Conservation (phyloP, 2,113 vertebrate genomes). For the Vicugna pacos region DNA sequence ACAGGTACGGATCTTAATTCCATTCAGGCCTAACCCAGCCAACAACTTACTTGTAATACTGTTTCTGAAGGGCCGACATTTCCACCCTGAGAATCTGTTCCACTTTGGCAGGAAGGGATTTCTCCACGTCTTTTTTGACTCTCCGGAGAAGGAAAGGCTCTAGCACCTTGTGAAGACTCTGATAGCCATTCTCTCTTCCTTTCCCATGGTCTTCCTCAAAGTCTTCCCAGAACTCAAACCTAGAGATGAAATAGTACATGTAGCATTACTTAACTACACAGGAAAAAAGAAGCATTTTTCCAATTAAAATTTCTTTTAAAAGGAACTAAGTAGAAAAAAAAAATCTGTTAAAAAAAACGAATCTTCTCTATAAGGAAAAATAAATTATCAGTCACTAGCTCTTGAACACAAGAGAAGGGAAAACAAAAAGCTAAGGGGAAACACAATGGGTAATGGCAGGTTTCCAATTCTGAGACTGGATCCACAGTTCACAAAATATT, state of each 20-base stretch:
- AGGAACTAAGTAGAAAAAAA: not conserved
- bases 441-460: not conserved
- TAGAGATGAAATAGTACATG: slow-evolving; percentile 69
- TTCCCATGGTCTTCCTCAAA: slow-evolving; percentile 98
- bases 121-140: slow-evolving; percentile 99
- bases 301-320: not conserved
- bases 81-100: slow-evolving; percentile 99
- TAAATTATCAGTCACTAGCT: not conserved
- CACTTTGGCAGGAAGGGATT: slow-evolving; percentile 98
- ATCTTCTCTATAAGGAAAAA: not conserved
- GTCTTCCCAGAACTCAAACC: slow-evolving; percentile 98
- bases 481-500: not conserved
- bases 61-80: slow-evolving; percentile 98
- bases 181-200: slow-evolving; percentile 97
- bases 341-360: not conserved
- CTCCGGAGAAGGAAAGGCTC: slow-evolving; percentile 97
- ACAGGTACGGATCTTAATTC: not conserved
- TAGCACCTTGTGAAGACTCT: slow-evolving; percentile 98
- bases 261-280: not conserved
- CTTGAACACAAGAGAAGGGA: not conserved
- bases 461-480: not conserved
- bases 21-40: not conserved
- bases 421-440: slow-evolving; percentile 3
- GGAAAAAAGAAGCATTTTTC: not conserved
- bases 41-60: slow-evolving; percentile 96